Base-by-base conservation (phyloP, 2,797 vertebrate species). In the Masticophis lateralis region DNA sequence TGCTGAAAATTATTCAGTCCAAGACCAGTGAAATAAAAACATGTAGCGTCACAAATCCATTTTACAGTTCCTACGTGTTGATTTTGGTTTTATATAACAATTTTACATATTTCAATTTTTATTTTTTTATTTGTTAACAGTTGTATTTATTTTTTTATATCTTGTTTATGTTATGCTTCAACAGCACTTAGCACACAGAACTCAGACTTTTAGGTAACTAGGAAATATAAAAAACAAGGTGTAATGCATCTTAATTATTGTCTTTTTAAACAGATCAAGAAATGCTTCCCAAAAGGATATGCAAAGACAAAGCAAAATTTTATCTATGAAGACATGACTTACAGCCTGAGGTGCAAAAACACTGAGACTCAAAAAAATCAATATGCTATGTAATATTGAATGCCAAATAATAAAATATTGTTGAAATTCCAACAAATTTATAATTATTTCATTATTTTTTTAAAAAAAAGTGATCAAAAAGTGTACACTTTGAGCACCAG, bases 271-370 rank as follows among this genome's bases (percentile, higher is more conserved):
- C 90, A 97, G 97, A 0, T 92, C 2, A 97, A 95, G 92, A 95
- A 94, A 3, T 69, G 18, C 25, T 96, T 95, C 90, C 90, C 63
- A 87, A 95, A 27, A 66, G 47, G 1, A 1, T 14, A 53, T 2
- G 4, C 5, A 56, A 60, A 5, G 11, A 55, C 43, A 2, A 1
- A 0, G 89, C 61, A 69, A n/a, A 94, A 83, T 59, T 0, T 0
- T 0, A 47, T 96, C 0, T 97, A 97, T 74, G 97, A 97, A 89
- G 97, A 97, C 59, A 97, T 97, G 96, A 94, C 96, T 57, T 96
- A 2, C 57, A 2, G n/a, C 20, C 94, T 90, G 32, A 95, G 94
- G 56, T 16, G 0, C 1, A 95, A 9, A 92, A 95, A 8, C 91
- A 0, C 4, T 92, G 32, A 74, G 32, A 0, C 55, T 86, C 92